phyloP scores from a whole-genome alignment of 2,113 vertebrate genomes.

The Xiphias gladius region DNA sequence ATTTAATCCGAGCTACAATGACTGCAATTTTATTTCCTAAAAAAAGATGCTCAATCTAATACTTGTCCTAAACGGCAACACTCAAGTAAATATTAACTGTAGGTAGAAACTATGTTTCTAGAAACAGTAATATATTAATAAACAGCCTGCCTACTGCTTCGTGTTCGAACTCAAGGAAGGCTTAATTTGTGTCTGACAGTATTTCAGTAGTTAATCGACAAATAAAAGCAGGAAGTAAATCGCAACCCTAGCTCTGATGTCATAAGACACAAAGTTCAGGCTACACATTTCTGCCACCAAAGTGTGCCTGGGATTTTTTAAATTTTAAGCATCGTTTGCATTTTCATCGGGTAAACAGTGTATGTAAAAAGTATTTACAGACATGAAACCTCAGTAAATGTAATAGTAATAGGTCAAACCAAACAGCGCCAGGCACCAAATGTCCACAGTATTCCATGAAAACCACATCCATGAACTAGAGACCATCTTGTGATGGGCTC shows the following conservation, averaged over 20 bases:
- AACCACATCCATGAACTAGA: neutral
- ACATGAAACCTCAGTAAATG: neutral
- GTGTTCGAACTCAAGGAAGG: neutral
- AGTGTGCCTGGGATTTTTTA: neutral
- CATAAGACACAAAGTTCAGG: neutral
- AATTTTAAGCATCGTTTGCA: neutral
- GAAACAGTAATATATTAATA: neutral
- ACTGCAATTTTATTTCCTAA: constrained; percentile 29
- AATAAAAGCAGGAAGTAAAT: neutral
- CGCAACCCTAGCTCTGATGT: neutral
- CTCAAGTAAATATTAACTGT: constrained; percentile 25
- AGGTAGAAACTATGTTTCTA: neutral
- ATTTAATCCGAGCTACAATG: constrained; percentile 23
- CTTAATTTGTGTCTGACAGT: neutral
- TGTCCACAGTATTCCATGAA: neutral
- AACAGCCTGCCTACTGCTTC: neutral
- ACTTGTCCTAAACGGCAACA: neutral
- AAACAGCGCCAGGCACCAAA: neutral
- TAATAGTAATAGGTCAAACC: neutral
- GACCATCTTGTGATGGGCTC: no score
- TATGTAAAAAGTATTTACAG: neutral
- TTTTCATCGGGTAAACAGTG: neutral
- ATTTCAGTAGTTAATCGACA: neutral
- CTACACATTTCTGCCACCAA: neutral
- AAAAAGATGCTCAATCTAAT: constrained; percentile 10